A percentile compares a stretch with the other conserved stretches of the same genome.
Conservation (phyloP, 1,140 invertebrate genomes). For the Drosophila bocki region DNA sequence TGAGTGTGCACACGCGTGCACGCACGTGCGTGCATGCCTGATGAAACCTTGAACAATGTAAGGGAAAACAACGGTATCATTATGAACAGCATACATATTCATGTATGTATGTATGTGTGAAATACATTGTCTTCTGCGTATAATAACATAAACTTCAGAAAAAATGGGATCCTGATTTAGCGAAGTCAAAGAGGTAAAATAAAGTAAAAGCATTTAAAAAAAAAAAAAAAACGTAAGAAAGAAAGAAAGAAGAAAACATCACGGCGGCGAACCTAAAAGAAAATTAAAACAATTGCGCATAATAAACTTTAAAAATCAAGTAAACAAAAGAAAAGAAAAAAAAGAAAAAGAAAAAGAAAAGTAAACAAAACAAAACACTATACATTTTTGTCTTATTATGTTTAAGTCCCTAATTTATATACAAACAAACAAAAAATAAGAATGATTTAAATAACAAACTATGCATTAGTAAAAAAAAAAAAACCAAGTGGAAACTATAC, state of each 20-base stretch:
- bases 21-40: conserved; percentile 12
- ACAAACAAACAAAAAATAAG: conserved; percentile 77
- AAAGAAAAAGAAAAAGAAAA: conserved; percentile 19
- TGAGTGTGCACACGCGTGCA: conserved; percentile 40
- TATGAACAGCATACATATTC: conserved; percentile 17
- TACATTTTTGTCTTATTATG: conserved; percentile 80
- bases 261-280: conserved; percentile 63
- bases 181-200: conserved; percentile 73
- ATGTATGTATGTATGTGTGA: conserved; percentile 34
- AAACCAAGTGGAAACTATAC: conserved; percentile 65
- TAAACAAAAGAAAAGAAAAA: conserved; percentile 60
- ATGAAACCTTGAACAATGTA: conserved; percentile 51
- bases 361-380: conserved; percentile 67
- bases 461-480: conserved; percentile 73
- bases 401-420: conserved; percentile 82
- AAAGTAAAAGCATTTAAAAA: conserved; percentile 81
- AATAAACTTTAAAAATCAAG: conserved; percentile 61
- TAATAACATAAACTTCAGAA: conserved; percentile 46
- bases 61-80: conserved; percentile 48
- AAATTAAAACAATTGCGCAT: conserved; percentile 58
- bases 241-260: conserved; percentile 40
- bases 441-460: conserved; percentile 82
- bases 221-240: conserved; percentile 39
- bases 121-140: conserved; percentile 50
- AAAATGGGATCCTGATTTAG: conserved; percentile 64